A percentile compares a stretch with the other conserved stretches of the same genome.
Evolutionary conservation across 2,113 vertebrate species (phyloP).

Genomic region (Uropsilus gracilis): DNA sequence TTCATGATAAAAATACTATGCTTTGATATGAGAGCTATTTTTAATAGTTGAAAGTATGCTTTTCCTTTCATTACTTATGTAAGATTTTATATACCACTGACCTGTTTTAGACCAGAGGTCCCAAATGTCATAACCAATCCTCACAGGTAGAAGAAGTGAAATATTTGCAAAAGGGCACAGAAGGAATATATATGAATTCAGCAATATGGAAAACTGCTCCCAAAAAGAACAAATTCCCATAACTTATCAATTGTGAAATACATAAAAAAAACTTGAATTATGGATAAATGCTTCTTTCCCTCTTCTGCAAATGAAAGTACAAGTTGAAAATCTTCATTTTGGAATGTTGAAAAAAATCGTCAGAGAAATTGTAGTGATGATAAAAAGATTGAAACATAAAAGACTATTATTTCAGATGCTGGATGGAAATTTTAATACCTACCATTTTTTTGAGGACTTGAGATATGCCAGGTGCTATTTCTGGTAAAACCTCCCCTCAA

Average conservation of each 20-base stretch:
- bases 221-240: background rate
- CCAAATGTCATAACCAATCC: background rate
- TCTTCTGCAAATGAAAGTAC: background rate
- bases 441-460: background rate
- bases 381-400: background rate
- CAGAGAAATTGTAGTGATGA: background rate
- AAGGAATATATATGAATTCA: background rate
- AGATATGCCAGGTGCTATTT: background rate
- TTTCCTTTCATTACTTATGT: background rate
- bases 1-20: constrained; percentile 11
- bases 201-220: background rate
- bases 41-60: background rate
- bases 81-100: background rate
- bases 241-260: background rate
- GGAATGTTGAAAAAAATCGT: background rate
- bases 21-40: background rate
- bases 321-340: background rate
- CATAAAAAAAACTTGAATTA: background rate
- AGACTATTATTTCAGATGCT: background rate
- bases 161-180: background rate
- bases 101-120: background rate
- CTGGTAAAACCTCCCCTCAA: background rate
- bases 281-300: background rate
- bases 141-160: background rate
- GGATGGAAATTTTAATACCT: background rate